A percentile compares a stretch with the other conserved stretches of the same genome.
Conservation (phyloP, 2,113 vertebrate species). For the Caretta caretta region DNA sequence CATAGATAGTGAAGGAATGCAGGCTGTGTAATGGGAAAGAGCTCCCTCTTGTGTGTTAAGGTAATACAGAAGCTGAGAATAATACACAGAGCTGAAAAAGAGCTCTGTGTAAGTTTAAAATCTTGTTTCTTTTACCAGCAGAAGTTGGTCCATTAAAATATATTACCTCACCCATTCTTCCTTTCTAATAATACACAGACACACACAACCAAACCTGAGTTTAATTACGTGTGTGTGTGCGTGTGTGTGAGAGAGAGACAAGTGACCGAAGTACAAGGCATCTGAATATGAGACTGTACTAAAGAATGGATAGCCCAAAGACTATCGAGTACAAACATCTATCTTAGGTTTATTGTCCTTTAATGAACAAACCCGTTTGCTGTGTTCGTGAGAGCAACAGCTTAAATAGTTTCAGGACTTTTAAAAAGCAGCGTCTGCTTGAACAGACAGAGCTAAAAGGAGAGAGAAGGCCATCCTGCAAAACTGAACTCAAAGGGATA, state of each 20-base stretch:
- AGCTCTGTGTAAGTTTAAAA: neutral
- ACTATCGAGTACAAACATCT: neutral
- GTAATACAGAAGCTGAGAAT: neutral
- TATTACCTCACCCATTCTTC: neutral
- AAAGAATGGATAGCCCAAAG: neutral
- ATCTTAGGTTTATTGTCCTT: accelerated
- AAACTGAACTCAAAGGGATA: neutral
- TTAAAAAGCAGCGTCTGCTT: neutral
- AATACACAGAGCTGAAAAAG: neutral
- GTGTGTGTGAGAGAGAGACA: neutral
- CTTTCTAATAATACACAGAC: neutral
- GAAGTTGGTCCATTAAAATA: too few species aligned
- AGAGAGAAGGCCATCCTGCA: neutral
- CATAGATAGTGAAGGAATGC: neutral
- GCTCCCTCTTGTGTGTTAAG: slow-evolving; percentile 53
- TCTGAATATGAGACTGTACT: neutral
- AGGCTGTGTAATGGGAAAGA: neutral
- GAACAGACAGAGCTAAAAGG: neutral
- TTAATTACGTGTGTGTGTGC: neutral
- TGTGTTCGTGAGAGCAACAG: neutral
- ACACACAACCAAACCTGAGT: neutral
- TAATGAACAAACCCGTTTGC: neutral
- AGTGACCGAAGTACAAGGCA: accelerated
- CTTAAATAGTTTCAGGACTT: neutral
- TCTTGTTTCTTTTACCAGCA: neutral